Conservation (phyloP, 2,113 vertebrate genomes). For the Malurus melanocephalus region DNA sequence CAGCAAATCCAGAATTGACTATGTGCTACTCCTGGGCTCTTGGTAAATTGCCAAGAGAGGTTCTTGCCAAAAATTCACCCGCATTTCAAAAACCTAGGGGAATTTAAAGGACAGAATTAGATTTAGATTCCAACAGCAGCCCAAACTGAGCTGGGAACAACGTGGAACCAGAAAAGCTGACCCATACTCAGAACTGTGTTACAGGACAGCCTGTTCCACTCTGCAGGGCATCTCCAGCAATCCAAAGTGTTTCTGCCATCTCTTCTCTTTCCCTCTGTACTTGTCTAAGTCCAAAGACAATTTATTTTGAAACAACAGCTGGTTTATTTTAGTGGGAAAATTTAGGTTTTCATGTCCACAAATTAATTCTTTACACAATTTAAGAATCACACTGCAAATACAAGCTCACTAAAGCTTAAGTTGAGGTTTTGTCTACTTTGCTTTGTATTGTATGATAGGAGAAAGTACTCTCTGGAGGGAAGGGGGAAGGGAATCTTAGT, state of each 20-base stretch:
- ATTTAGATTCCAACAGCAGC: not conserved
- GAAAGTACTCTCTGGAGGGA: not conserved
- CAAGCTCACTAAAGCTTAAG: not conserved
- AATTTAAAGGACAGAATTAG: not conserved
- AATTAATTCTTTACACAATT: not conserved
- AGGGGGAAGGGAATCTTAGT: not conserved
- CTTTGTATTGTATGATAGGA: not conserved
- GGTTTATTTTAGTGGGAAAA: not conserved
- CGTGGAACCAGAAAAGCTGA: not conserved
- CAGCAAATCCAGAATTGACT: not conserved
- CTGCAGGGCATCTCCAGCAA: not conserved
- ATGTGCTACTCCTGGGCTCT: not conserved
- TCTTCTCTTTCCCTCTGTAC: not conserved
- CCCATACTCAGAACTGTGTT: not conserved
- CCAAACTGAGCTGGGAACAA: not conserved
- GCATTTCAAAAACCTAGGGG: not conserved
- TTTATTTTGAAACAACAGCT: not conserved
- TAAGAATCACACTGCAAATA: not conserved
- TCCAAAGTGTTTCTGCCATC: not conserved
- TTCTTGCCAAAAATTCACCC: not conserved
- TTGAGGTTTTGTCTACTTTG: not conserved
- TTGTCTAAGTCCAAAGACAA: not conserved
- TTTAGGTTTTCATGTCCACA: not conserved
- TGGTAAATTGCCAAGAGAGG: not conserved
- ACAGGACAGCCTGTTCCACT: not conserved